These are phyloP conservation scores for Flexamia atlantica DNA, from an alignment of 2,888 invertebrate species.

Conservation along the genomic window DNA sequence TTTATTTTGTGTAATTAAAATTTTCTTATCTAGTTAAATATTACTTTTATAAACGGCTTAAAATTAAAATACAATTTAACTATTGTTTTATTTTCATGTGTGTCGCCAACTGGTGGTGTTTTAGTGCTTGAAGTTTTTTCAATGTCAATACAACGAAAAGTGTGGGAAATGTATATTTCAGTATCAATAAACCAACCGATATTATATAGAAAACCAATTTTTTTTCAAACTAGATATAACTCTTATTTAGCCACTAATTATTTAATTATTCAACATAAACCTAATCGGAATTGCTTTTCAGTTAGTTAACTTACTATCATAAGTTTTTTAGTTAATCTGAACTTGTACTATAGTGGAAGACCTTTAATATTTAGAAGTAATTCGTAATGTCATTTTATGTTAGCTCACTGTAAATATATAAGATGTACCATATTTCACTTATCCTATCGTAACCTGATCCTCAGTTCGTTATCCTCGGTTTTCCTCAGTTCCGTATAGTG, in stretches of 20 bases:
- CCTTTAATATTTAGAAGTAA: neutral
- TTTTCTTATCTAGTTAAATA: neutral
- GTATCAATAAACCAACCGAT: neutral
- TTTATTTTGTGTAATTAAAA: neutral
- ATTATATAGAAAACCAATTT: neutral
- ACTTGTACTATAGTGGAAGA: neutral
- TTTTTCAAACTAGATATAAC: too few relatives aligned
- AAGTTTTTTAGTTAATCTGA: neutral
- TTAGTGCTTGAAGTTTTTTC: too few relatives aligned
- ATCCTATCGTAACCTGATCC: constrained; percentile 9
- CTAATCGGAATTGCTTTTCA: too few relatives aligned
- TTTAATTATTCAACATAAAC: too few relatives aligned
- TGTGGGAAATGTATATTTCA: neutral
- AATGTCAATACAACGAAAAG: neutral
- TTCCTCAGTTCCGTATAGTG: too few relatives aligned
- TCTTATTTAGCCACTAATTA: too few relatives aligned
- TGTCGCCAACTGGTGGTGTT: neutral
- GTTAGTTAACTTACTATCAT: too few relatives aligned
- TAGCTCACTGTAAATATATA: constrained; percentile 23
- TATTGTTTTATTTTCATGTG: neutral
- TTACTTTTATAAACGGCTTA: neutral
- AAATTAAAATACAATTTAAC: neutral
- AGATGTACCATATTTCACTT: constrained; percentile 6
- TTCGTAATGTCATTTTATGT: constrained; percentile 5
- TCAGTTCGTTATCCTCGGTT: too few relatives aligned